Conservation (phyloP, 2,113 vertebrate genomes). For the Siniperca chuatsi region DNA sequence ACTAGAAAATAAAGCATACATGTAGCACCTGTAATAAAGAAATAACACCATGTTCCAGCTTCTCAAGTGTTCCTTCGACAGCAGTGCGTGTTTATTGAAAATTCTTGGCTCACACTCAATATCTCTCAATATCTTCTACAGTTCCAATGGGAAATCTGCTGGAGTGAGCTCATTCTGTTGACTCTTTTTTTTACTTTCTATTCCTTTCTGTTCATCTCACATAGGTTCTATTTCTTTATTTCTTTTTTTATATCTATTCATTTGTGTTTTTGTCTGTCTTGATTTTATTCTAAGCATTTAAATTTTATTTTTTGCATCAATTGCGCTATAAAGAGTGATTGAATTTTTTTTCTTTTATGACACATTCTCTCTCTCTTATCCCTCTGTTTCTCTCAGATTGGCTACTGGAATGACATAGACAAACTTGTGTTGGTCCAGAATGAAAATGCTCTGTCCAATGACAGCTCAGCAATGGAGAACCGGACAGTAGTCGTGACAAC, state of each 20-base stretch:
- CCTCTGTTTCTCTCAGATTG: constrained; percentile 82
- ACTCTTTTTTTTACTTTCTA: constrained; percentile 2
- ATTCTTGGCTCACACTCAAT: constrained; percentile 56
- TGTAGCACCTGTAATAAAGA: constrained; percentile 41
- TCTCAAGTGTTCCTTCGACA: constrained; percentile 60
- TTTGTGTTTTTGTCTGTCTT: constrained; percentile 5
- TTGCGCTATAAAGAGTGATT: background rate
- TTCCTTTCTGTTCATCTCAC: constrained; percentile 3
- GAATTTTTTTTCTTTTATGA: background rate
- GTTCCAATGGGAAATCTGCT: constrained; percentile 75
- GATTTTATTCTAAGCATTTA: background rate
- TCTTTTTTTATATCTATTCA: background rate
- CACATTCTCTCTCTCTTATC: constrained; percentile 6
- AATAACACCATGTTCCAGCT: constrained; percentile 52
- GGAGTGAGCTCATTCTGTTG: constrained; percentile 38
- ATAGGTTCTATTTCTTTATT: background rate
- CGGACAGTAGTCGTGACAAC: constrained; percentile 97
- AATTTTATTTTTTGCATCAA: constrained; percentile 6
- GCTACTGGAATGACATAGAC: constrained; percentile 99
- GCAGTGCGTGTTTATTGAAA: constrained; percentile 59
- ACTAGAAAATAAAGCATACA: constrained; percentile 29
- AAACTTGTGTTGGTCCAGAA: constrained; percentile 97
- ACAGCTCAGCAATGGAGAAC: constrained; percentile 93
- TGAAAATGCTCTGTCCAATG: constrained; percentile 91
- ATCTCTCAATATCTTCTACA: constrained; percentile 58